Percentiles rank a stretch among this genome's conserved stretches.
These are phyloP conservation scores for Cinara cedri DNA, from an alignment of 2,888 invertebrate genomes.

Conservation along the genomic window DNA sequence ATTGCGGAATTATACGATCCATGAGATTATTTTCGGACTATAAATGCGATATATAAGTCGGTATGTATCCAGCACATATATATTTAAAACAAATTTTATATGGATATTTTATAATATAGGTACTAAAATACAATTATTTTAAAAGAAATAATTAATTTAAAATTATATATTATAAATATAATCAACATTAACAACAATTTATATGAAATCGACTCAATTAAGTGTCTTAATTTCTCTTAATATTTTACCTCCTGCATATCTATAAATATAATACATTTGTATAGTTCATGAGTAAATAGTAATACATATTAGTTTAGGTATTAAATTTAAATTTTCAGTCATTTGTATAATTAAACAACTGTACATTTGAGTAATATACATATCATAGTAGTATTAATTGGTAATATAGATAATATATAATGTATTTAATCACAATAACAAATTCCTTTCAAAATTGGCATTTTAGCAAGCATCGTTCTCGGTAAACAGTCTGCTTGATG, in stretches of 20 bases:
- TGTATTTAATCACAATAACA: constrained; percentile 59
- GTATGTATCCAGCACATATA: too few species aligned
- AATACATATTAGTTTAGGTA: not conserved
- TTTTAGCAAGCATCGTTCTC: constrained; percentile 53
- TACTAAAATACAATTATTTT: not conserved
- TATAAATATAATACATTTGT: not conserved
- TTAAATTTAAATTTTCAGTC: constrained; percentile 30
- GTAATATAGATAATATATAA: not conserved
- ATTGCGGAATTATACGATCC: too few species aligned
- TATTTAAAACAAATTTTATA: too few species aligned
- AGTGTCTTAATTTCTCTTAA: not conserved
- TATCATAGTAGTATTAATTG: not conserved
- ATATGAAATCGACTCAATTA: constrained; percentile 1
- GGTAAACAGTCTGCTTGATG: constrained; percentile 59
- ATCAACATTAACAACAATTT: not conserved
- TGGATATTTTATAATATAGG: not conserved
- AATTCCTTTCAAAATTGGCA: constrained; percentile 58
- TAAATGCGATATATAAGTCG: too few species aligned
- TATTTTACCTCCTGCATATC: not conserved
- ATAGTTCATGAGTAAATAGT: not conserved
- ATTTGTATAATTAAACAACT: constrained; percentile 7
- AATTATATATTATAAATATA: not conserved
- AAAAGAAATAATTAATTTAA: not conserved
- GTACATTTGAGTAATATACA: constrained; percentile 8
- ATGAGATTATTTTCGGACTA: too few species aligned